A percentile compares a stretch with the other conserved stretches of the same genome.
phyloP scores from a whole-genome alignment of 1,140 invertebrate species.

The Ceratina australensis region DNA sequence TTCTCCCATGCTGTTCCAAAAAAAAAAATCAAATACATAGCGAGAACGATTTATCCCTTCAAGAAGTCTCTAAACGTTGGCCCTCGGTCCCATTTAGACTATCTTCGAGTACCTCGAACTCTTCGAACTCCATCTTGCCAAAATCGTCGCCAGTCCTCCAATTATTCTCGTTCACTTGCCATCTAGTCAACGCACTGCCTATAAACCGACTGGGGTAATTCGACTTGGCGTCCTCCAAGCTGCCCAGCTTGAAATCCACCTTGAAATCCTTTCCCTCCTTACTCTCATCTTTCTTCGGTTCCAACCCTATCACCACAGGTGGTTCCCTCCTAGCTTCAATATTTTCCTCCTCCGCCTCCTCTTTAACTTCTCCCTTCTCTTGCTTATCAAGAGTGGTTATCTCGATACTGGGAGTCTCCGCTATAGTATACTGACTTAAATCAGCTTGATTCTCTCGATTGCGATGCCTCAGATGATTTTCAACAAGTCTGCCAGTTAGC shows the following conservation, averaged over 20 bases:
- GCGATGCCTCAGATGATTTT: constrained; percentile 58
- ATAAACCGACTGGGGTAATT: constrained; percentile 65
- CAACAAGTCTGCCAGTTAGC: constrained; percentile 82
- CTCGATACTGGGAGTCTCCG: constrained; percentile 74
- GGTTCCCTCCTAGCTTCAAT: constrained; percentile 71
- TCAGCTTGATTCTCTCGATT: constrained; percentile 51
- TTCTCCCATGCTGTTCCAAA: neutral
- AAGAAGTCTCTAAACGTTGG: constrained; percentile 36
- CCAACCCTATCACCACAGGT: constrained; percentile 73
- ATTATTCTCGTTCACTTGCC: constrained; percentile 74
- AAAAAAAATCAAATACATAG: constrained; percentile 20
- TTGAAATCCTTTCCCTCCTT: constrained; percentile 69
- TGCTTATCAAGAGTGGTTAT: constrained; percentile 68
- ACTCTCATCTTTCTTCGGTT: constrained; percentile 76
- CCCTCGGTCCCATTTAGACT: constrained; percentile 80
- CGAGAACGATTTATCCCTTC: neutral
- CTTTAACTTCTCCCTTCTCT: constrained; percentile 43
- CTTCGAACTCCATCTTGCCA: constrained; percentile 90
- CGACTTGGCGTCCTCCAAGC: constrained; percentile 60
- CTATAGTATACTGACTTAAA: constrained; percentile 70
- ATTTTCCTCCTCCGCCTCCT: constrained; percentile 26
- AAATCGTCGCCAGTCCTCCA: constrained; percentile 81
- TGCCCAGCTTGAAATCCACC: constrained; percentile 72
- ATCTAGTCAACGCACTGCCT: constrained; percentile 71
- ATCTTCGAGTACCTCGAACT: constrained; percentile 87